Base-by-base conservation (phyloP, 2,888 invertebrate species). In the Drosophila acutilabella region DNA sequence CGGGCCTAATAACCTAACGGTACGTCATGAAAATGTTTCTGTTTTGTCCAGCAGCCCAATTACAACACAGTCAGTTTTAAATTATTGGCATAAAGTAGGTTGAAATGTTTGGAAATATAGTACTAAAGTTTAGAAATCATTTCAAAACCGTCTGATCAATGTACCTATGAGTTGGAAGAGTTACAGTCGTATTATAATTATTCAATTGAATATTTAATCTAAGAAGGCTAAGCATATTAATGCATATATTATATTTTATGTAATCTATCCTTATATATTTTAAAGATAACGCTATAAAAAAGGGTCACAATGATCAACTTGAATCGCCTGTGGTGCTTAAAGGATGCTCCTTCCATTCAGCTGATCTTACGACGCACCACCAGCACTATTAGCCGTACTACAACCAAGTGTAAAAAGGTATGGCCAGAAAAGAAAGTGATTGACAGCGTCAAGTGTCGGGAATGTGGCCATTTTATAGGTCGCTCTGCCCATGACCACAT, bases 401-500 rank as follows among this genome's bases (percentile, higher is more conserved):
- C 74, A 5, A 23, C 7, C 6, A 66, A 57, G 26, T 79, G 64
- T 14, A 42, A 44, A 3, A 13, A 44, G 14, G 16, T 23, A 1
- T 2, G 23, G 1, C 56, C 42, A 1, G 18, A 48, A 0, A 41
- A 33, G 0, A 26, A 66, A 8, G 54, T 54, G 3, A 23, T 62
- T 0, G 0, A 8, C 0, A n/a, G 16, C 6, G 45, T 40, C 3
- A 68, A 64, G 38, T 78, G 77, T 13, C 23, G 26, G 0, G 59
- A 59, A 0, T 75, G 80, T 56, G 71, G 78, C 3, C 30, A 40
- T 36, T 53, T 65, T 5, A 65, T 78, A 41, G 70, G 62, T 4
- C 51, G 67, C 2, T 48, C 61, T 1, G 74, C 59, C 40, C 48
- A 41, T 26, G 51, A 60, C 2, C 26, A n/a, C 16, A n/a, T 58